Evolutionary conservation across 2,113 vertebrate genomes (phyloP).

Genomic region (Sphyrna mokarran): DNA sequence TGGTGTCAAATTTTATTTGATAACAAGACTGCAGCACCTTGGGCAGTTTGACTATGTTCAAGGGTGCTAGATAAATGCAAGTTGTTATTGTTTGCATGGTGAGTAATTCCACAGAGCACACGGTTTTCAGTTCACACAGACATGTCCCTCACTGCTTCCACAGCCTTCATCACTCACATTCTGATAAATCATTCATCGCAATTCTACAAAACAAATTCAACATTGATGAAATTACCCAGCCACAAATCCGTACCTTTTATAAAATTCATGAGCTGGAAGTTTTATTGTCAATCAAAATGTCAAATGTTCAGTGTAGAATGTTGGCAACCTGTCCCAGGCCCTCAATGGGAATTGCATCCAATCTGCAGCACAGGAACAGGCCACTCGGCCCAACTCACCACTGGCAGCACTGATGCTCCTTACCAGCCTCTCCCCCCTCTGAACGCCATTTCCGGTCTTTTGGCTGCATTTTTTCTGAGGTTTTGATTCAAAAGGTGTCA

Average conservation of each 20-base stretch:
- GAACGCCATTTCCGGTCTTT: neutral
- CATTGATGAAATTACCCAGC: neutral
- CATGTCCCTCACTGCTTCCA: neutral
- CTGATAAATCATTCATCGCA: neutral
- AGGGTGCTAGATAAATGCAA: neutral
- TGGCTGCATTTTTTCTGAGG: neutral
- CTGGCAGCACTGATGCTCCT: neutral
- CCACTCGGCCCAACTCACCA: neutral
- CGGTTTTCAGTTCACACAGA: neutral
- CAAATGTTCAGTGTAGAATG: neutral
- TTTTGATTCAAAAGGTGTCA: conserved; percentile 40
- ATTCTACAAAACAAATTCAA: neutral
- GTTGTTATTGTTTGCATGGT: neutral
- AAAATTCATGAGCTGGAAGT: conserved; percentile 9
- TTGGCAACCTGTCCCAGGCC: neutral
- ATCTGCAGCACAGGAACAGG: neutral
- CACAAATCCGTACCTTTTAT: neutral
- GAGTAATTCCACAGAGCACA: neutral
- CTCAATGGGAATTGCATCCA: neutral
- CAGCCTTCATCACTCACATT: neutral
- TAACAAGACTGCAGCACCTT: too few species aligned
- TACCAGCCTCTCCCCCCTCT: too few species aligned
- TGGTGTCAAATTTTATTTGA: too few species aligned
- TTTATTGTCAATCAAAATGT: neutral
- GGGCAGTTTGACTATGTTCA: neutral